Percentiles rank a stretch among this genome's conserved stretches.
phyloP scores from a whole-genome alignment of 2,888 invertebrate genomes.

The Drosophila rubida region DNA sequence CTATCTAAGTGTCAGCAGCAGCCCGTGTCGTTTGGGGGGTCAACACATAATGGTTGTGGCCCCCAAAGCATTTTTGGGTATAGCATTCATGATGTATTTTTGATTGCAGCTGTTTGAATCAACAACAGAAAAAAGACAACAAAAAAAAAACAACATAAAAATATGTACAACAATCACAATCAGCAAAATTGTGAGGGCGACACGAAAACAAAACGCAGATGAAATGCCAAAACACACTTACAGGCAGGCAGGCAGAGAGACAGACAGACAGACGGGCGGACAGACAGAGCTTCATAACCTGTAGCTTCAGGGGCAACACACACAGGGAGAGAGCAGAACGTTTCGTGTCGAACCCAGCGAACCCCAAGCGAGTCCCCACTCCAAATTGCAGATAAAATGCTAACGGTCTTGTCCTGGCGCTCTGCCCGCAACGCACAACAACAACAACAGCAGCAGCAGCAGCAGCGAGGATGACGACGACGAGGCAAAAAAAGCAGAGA shows the following conservation, averaged over 20 bases:
- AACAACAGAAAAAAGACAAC: constrained; percentile 14
- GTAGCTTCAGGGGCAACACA: constrained; percentile 65
- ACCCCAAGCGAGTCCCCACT: constrained; percentile 12
- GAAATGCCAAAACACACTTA: constrained; percentile 56
- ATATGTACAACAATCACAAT: constrained; percentile 48
- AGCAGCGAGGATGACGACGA: constrained; percentile 28
- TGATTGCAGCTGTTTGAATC: constrained; percentile 66
- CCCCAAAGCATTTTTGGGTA: constrained; percentile 31
- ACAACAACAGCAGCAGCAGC: neutral
- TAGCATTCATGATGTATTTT: constrained; percentile 69
- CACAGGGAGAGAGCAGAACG: constrained; percentile 24
- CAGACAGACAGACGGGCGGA: constrained; percentile 14
- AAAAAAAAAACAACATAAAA: constrained; percentile 1
- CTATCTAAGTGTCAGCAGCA: constrained; percentile 6
- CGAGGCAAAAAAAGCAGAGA: constrained; percentile 12
- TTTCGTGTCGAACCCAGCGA: constrained; percentile 9
- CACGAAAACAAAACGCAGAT: constrained; percentile 58
- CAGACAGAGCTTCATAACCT: constrained; percentile 67
- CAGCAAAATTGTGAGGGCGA: constrained; percentile 70
- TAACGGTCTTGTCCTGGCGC: constrained; percentile 21
- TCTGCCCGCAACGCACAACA: constrained; percentile 46
- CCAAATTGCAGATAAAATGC: constrained; percentile 2
- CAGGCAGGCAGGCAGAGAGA: constrained; percentile 9
- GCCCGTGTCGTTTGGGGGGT: constrained; percentile 27
- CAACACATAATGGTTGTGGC: constrained; percentile 34